Evolutionary conservation across 2,113 vertebrate genomes (phyloP).

Genomic region (Scartelaos histophorus): DNA sequence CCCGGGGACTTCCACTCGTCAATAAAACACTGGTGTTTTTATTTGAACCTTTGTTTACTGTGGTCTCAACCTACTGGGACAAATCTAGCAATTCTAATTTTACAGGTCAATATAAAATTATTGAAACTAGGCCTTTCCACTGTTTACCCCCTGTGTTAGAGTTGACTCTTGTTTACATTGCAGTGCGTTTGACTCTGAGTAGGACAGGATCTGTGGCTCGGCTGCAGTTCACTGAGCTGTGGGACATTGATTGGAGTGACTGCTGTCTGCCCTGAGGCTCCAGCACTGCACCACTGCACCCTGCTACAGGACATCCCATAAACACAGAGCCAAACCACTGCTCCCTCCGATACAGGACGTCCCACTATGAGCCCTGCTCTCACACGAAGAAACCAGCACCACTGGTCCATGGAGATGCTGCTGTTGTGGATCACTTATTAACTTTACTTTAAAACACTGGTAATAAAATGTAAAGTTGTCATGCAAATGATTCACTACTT

Average conservation of each 20-base stretch:
- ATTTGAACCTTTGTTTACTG: too few species aligned
- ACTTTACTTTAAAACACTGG: neutral
- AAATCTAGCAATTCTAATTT: too few species aligned
- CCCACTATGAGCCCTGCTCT: slow-evolving; percentile 11
- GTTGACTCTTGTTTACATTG: neutral
- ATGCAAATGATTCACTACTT: neutral
- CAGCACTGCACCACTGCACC: slow-evolving; percentile 68
- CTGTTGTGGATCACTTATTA: neutral
- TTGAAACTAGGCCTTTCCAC: neutral
- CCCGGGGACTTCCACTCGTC: too few species aligned
- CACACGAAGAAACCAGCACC: slow-evolving; percentile 16
- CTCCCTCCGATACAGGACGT: slow-evolving; percentile 38
- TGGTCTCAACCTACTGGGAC: too few species aligned
- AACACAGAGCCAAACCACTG: slow-evolving; percentile 48
- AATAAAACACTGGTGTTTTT: too few species aligned
- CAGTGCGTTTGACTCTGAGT: neutral
- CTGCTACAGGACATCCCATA: slow-evolving; percentile 34
- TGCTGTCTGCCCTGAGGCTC: slow-evolving; percentile 62
- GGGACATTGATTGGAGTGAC: slow-evolving; percentile 68
- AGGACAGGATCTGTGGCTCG: neutral
- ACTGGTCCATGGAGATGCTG: neutral
- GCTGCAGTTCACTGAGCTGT: slow-evolving; percentile 35
- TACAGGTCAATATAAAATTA: too few species aligned
- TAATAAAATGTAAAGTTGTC: slow-evolving; percentile 1
- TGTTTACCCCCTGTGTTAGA: neutral